Conservation (phyloP, 2,797 vertebrate species). For the Tapirus indicus region DNA sequence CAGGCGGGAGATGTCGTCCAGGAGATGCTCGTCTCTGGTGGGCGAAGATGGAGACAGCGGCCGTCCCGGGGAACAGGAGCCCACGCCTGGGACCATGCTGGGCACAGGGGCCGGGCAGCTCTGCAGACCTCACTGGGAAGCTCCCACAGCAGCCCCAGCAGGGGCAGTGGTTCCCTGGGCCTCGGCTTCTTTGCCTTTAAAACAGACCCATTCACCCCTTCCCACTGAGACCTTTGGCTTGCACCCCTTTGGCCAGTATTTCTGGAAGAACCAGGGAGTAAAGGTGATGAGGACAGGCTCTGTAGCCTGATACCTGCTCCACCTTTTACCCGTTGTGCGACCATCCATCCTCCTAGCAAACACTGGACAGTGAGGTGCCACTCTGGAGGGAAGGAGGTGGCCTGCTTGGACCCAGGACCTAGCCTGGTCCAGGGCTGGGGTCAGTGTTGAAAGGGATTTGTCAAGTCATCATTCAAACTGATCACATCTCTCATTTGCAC, state of each 20-base stretch:
- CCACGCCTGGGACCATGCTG: background rate
- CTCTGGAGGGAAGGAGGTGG: background rate
- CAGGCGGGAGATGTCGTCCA: background rate
- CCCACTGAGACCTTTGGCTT: background rate
- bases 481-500: background rate
- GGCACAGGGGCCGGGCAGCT: background rate
- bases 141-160: background rate
- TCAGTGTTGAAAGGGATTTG: slow-evolving; percentile 69
- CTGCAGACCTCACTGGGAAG: background rate
- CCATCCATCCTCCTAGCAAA: background rate
- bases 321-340: background rate
- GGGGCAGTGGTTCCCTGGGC: background rate
- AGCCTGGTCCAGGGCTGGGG: background rate
- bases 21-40: background rate
- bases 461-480: background rate
- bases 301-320: background rate
- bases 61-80: background rate
- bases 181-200: slow-evolving; percentile 4
- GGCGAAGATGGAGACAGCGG: background rate
- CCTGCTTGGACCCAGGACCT: background rate
- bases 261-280: background rate
- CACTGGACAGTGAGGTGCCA: background rate
- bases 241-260: background rate
- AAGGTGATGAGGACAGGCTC: background rate
- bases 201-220: background rate